phyloP scores from a whole-genome alignment of 2,113 vertebrate species.

The Glaucidium brasilianum region DNA sequence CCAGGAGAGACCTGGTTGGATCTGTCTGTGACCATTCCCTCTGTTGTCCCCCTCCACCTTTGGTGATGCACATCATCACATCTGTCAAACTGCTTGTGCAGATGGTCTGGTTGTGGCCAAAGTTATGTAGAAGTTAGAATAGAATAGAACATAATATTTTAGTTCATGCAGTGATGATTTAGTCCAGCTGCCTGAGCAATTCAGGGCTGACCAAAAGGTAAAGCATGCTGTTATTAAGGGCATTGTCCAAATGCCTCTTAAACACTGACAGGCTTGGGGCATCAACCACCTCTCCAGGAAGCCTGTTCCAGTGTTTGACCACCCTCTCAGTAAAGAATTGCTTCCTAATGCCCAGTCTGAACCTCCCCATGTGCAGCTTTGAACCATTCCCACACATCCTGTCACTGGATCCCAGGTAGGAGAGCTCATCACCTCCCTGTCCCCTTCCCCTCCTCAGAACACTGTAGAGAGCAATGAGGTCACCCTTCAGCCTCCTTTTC shows the following conservation, averaged over 20 bases:
- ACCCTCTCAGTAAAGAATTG: neutral
- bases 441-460: neutral
- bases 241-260: neutral
- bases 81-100: fast-evolving
- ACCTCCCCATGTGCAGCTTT: neutral
- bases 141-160: neutral
- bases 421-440: neutral
- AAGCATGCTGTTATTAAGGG: neutral
- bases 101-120: neutral
- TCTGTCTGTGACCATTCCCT: neutral
- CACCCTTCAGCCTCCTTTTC: neutral
- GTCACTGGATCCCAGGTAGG: neutral
- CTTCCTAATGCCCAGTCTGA: neutral
- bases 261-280: neutral
- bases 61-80: fast-evolving
- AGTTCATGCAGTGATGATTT: neutral
- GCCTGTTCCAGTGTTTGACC: neutral
- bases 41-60: fast-evolving
- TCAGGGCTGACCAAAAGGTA: neutral
- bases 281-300: neutral
- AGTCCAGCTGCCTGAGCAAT: neutral
- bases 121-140: fast-evolving
- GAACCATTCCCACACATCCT: neutral
- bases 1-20: neutral
- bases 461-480: neutral